These are phyloP conservation scores for Alloscopus bannaensis DNA, from an alignment of 2,888 invertebrate species.

Conservation along the genomic window DNA sequence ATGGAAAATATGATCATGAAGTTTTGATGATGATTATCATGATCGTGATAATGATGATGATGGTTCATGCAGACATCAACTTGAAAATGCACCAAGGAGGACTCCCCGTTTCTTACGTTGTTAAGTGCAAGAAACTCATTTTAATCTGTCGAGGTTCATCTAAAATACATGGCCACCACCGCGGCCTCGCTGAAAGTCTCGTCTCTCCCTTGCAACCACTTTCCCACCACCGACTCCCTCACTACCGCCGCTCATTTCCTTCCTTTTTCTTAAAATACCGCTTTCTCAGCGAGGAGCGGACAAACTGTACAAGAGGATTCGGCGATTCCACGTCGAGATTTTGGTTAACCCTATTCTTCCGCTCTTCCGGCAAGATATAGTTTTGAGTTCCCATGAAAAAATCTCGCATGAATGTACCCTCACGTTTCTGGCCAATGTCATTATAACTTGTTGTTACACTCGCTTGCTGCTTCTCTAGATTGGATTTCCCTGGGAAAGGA, in stretches of 20 bases:
- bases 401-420: too few relatives aligned
- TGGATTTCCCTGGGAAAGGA: too few relatives aligned
- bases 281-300: background rate
- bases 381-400: too few relatives aligned
- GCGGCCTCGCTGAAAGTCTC: too few relatives aligned
- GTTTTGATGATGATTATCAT: constrained; percentile 13
- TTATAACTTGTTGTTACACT: constrained; percentile 47
- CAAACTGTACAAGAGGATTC: background rate
- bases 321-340: constrained; percentile 38
- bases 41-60: constrained; percentile 10
- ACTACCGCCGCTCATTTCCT: constrained; percentile 39
- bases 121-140: constrained; percentile 22
- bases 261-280: constrained; percentile 19
- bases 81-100: background rate
- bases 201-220: constrained; percentile 20
- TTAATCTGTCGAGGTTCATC: constrained; percentile 48
- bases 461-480: too few relatives aligned
- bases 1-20: background rate
- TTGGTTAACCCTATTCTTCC: constrained; percentile 45
- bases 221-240: background rate
- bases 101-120: too few relatives aligned
- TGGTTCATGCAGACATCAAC: constrained; percentile 21
- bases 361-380: too few relatives aligned
- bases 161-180: constrained; percentile 36
- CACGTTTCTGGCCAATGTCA: too few relatives aligned